Evolutionary conservation across 2,797 vertebrate species (phyloP).

Genomic region (Glyptemys insculpta): DNA sequence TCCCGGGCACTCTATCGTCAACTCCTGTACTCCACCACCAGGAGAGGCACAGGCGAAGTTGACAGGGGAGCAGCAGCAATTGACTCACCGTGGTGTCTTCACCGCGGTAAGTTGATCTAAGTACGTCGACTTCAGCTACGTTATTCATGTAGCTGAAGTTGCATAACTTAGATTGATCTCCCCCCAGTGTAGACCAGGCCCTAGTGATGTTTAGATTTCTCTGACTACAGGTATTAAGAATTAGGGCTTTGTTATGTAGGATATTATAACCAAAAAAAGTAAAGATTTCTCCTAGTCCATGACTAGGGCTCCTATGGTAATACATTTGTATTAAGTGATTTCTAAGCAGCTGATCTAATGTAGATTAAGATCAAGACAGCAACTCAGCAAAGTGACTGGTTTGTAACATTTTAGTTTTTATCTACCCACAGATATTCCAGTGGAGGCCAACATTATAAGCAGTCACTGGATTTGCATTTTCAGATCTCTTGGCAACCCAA

Average conservation of each 20-base stretch:
- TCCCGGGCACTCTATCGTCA: too few relatives aligned
- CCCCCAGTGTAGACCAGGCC: too few relatives aligned
- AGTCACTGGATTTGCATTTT: too few relatives aligned
- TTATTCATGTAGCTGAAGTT: too few relatives aligned
- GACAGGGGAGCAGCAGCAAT: too few relatives aligned
- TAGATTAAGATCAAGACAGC: not conserved
- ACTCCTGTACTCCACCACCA: too few relatives aligned
- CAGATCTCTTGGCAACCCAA: not conserved
- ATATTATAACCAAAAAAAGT: not conserved
- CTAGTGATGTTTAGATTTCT: not conserved
- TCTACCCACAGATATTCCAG: not conserved
- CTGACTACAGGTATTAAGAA: not conserved
- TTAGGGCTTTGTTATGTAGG: not conserved
- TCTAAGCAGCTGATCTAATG: not conserved
- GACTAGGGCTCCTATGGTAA: not conserved
- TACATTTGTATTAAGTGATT: not conserved
- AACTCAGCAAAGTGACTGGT: conserved; percentile 1
- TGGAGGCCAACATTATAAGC: not conserved
- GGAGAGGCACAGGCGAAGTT: too few relatives aligned
- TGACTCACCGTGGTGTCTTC: too few relatives aligned
- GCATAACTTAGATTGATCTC: too few relatives aligned
- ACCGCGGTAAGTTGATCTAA: too few relatives aligned
- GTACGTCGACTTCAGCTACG: too few relatives aligned
- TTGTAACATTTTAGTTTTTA: not conserved
- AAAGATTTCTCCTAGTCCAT: not conserved